These are phyloP conservation scores for Augiades crinisus DNA, from an alignment of 2,888 invertebrate genomes.

Conservation along the genomic window DNA sequence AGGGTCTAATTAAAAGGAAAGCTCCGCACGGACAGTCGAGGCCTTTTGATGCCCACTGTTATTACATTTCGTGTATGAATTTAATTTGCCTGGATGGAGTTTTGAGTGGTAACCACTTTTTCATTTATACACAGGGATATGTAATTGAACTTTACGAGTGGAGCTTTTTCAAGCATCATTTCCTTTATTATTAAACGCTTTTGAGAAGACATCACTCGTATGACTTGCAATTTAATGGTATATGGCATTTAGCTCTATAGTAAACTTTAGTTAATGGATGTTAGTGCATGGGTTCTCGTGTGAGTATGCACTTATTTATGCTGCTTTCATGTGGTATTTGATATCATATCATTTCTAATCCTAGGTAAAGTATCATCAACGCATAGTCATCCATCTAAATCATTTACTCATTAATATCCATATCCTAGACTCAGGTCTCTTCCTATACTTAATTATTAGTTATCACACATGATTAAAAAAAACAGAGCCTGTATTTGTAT, in stretches of 20 bases:
- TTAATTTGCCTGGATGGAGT: conserved; percentile 74
- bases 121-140: conserved; percentile 44
- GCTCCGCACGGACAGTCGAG: conserved; percentile 72
- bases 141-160: conserved; percentile 61
- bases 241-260: conserved; percentile 2
- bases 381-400: no score
- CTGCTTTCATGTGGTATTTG: no score
- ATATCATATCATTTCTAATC: no score
- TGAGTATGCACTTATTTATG: background rate
- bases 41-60: conserved; percentile 78
- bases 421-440: no score
- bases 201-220: conserved; percentile 22
- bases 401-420: no score
- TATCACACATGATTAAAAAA: no score
- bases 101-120: conserved; percentile 62
- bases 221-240: conserved; percentile 20
- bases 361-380: no score
- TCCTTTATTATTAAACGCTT: conserved; percentile 26
- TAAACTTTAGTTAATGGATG: background rate
- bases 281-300: background rate
- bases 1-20: conserved; percentile 81
- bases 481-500: no score
- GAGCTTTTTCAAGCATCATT: conserved; percentile 40
- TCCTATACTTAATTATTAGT: no score
- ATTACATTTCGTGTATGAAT: conserved; percentile 77